Evolutionary conservation across 2,113 vertebrate species (phyloP).

Genomic region (Dolichotis patagonum): DNA sequence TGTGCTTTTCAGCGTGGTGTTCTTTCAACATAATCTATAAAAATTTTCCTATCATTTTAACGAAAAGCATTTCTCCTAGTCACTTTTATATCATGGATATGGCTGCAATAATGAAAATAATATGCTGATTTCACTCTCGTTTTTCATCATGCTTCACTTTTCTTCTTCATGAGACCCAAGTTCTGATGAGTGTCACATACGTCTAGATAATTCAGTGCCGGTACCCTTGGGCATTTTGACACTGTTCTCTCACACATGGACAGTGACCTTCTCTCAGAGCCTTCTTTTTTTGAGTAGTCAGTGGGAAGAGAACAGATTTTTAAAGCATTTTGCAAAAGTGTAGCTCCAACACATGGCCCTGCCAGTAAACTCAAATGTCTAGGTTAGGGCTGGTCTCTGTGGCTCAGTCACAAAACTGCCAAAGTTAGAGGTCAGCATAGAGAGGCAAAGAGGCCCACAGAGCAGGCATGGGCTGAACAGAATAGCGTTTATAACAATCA

Average conservation of each 20-base stretch:
- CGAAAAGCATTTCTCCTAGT: conserved; percentile 48
- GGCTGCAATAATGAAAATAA: conserved; percentile 64
- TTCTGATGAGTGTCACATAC: conserved; percentile 54
- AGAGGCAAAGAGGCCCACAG: not conserved
- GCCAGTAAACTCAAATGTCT: not conserved
- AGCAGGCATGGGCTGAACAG: not conserved
- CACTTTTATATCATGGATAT: conserved; percentile 41
- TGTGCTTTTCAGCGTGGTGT: conserved; percentile 50
- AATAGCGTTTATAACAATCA: not conserved
- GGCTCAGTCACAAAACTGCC: not conserved
- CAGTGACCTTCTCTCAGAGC: not conserved
- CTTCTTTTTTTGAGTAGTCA: not conserved
- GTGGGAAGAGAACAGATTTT: not conserved
- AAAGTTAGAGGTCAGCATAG: not conserved
- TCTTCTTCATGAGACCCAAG: conserved; percentile 56
- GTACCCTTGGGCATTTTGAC: not conserved
- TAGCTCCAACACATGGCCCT: not conserved
- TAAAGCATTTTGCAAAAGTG: not conserved
- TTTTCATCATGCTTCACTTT: conserved; percentile 41
- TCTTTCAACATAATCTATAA: conserved; percentile 51
- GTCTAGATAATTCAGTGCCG: not conserved
- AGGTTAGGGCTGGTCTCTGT: not conserved
- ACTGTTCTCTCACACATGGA: not conserved
- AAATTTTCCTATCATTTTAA: conserved; percentile 42
- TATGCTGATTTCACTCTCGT: conserved; percentile 55